Conservation (phyloP, 2,113 vertebrate species). For the Sprattus sprattus region DNA sequence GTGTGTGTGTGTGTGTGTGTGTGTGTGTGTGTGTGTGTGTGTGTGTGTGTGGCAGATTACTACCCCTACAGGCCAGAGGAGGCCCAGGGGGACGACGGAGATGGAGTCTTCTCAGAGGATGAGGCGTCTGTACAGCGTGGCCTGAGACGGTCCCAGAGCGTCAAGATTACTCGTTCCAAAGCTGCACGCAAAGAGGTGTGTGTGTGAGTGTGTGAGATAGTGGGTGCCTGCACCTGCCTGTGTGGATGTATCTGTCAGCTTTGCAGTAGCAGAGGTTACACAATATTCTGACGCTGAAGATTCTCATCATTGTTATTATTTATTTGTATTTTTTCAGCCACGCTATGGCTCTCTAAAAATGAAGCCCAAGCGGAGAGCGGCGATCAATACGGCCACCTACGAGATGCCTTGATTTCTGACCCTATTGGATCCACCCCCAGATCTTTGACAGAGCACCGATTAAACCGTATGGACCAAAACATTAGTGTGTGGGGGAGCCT, state of each 20-base stretch:
- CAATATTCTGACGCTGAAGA: neutral
- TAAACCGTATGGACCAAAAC: neutral
- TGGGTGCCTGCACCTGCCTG: neutral
- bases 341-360: slow-evolving; percentile 84
- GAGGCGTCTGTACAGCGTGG: slow-evolving; percentile 75
- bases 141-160: slow-evolving; percentile 81
- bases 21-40: slow-evolving; percentile 6
- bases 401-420: slow-evolving; percentile 42
- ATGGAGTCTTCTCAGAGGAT: slow-evolving; percentile 76
- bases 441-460: neutral
- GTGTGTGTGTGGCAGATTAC: slow-evolving; percentile 52
- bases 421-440: neutral
- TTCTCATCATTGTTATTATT: neutral
- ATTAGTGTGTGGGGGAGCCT: neutral
- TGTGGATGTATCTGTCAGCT: slow-evolving; percentile 18
- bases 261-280: neutral
- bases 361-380: slow-evolving; percentile 78
- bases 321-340: slow-evolving; percentile 62
- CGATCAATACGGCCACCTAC: slow-evolving; percentile 55
- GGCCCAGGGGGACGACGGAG: slow-evolving; percentile 74
- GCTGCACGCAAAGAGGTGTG: slow-evolving; percentile 78
- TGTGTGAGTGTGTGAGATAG: slow-evolving; percentile 18
- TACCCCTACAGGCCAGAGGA: slow-evolving; percentile 66
- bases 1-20: neutral
- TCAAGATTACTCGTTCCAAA: slow-evolving; percentile 78